Conservation (phyloP, 2,113 vertebrate genomes). For the Calyptommatus sinebrachiatus region DNA sequence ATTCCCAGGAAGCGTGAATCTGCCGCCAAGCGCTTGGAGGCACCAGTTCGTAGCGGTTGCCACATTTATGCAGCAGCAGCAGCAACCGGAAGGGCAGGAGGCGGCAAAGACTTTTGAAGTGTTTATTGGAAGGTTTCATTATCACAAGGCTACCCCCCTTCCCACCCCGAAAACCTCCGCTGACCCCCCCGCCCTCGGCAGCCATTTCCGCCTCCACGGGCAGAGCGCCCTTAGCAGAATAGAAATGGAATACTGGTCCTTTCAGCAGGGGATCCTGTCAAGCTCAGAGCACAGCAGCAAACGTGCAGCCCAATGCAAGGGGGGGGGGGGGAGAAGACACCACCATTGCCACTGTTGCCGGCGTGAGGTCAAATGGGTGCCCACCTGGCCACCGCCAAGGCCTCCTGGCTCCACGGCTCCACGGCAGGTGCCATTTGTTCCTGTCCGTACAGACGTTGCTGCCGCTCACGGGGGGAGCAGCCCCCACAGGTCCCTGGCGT, state of each 20-base stretch:
- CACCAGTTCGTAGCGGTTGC: too few relatives aligned
- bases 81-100: constrained; percentile 64
- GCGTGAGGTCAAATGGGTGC: constrained; percentile 57
- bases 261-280: constrained; percentile 59
- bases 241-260: constrained; percentile 63
- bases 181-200: too few relatives aligned
- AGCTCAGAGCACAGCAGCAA: constrained; percentile 65
- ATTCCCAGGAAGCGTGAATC: too few relatives aligned
- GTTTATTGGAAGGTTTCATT: constrained; percentile 73
- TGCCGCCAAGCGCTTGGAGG: neutral
- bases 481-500: constrained; percentile 59
- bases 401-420: constrained; percentile 68
- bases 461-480: constrained; percentile 28
- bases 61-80: constrained; percentile 42
- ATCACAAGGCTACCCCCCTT: constrained; percentile 53
- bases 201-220: fast-evolving
- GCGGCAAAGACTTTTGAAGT: constrained; percentile 59
- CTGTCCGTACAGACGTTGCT: constrained; percentile 66
- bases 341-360: constrained; percentile 52
- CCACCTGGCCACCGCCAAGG: constrained; percentile 64
- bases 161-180: neutral
- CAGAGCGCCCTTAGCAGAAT: constrained; percentile 34
- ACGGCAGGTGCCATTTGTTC: constrained; percentile 37
- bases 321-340: neutral
- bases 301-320: constrained; percentile 55